A percentile compares a stretch with the other conserved stretches of the same genome.
phyloP scores from a whole-genome alignment of 2,888 invertebrate species.

The Ceraclea dissimilis region DNA sequence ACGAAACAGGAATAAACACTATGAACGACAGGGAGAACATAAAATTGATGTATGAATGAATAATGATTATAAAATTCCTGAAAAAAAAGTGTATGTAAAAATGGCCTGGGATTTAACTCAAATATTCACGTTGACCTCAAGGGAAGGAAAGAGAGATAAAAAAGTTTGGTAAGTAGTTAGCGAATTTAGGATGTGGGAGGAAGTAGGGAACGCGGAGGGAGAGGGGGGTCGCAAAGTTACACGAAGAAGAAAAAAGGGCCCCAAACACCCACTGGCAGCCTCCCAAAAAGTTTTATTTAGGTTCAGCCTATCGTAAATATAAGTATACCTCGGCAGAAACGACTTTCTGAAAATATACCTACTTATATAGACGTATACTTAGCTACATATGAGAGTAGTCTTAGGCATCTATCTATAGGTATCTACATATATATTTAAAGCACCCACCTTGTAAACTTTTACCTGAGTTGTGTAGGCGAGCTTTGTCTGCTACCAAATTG shows the following conservation, averaged over 20 bases:
- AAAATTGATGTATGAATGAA: too few species aligned
- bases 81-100: background rate
- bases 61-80: too few species aligned
- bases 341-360: conserved; percentile 13
- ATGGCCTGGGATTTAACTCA: background rate
- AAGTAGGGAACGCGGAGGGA: background rate
- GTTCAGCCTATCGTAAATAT: conserved; percentile 24
- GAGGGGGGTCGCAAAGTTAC: background rate
- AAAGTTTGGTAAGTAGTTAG: conserved; percentile 25
- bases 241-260: conserved; percentile 12
- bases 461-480: too few species aligned
- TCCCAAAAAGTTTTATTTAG: conserved; percentile 20
- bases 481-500: too few species aligned
- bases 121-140: conserved; percentile 4
- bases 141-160: conserved; percentile 22
- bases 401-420: too few species aligned
- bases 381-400: background rate
- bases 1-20: too few species aligned
- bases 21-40: too few species aligned
- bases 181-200: conserved; percentile 11
- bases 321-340: conserved; percentile 19
- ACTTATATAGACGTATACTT: too few species aligned
- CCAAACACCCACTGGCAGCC: background rate
- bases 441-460: too few species aligned
- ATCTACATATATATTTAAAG: background rate